phyloP scores from a whole-genome alignment of 2,888 invertebrate species.

The Deroplatys truncata region DNA sequence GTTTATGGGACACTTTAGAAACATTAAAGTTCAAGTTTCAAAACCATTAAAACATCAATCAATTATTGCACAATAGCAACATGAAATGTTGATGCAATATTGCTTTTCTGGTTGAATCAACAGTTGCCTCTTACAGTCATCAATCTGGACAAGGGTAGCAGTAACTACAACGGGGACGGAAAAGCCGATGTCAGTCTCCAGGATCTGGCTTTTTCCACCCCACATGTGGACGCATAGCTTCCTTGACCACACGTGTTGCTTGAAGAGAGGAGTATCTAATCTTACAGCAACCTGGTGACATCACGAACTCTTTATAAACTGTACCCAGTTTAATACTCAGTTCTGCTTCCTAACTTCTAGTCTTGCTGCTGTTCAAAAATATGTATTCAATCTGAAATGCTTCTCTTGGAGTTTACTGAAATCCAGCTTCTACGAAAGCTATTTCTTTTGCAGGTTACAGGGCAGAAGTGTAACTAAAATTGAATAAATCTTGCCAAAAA shows the following conservation, averaged over 20 bases:
- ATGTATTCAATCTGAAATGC: background rate
- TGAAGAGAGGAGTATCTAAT: background rate
- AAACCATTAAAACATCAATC: background rate
- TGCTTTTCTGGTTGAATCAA: background rate
- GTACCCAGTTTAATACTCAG: background rate
- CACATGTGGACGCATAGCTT: conserved; percentile 32
- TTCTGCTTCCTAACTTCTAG: background rate
- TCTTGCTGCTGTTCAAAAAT: background rate
- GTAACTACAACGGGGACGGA: conserved; percentile 7
- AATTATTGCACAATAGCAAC: background rate
- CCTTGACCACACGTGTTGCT: background rate
- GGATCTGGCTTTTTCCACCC: conserved; percentile 52
- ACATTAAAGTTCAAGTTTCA: background rate
- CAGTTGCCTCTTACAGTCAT: background rate
- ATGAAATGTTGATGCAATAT: background rate
- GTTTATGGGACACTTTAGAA: background rate
- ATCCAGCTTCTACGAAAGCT: background rate
- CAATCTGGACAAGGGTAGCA: conserved; percentile 24
- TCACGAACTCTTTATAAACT: background rate
- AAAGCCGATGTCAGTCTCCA: conserved; percentile 55
- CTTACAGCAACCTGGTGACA: background rate
- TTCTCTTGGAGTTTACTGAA: background rate
- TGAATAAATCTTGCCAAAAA: background rate
- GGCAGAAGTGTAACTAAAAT: background rate
- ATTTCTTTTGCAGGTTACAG: background rate